Evolutionary conservation across 2,888 invertebrate species (phyloP).

Genomic region (Eupithecia subfuscata): DNA sequence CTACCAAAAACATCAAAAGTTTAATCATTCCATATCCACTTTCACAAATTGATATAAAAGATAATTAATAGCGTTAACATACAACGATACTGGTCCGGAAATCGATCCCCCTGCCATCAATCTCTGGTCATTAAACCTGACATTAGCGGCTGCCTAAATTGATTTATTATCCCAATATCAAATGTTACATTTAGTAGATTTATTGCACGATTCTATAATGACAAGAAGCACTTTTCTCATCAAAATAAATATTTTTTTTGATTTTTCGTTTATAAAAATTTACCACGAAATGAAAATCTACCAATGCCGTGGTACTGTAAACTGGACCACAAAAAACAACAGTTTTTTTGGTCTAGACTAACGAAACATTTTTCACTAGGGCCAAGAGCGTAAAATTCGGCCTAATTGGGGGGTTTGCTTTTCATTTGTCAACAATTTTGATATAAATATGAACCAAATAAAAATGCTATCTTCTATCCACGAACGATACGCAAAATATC

Average conservation of each 20-base stretch:
- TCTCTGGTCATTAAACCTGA: slow-evolving; percentile 22
- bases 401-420: too few relatives aligned
- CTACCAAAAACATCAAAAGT: not conserved
- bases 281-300: not conserved
- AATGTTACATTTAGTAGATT: slow-evolving; percentile 29
- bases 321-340: too few relatives aligned
- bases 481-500: not conserved
- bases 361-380: too few relatives aligned
- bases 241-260: not conserved
- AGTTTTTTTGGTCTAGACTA: too few relatives aligned
- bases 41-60: not conserved
- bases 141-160: slow-evolving; percentile 31
- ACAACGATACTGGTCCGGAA: slow-evolving; percentile 8
- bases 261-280: not conserved
- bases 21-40: not conserved
- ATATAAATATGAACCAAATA: not conserved
- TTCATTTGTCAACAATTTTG: not conserved
- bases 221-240: too few relatives aligned
- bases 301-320: too few relatives aligned
- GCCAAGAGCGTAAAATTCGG: too few relatives aligned
- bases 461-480: not conserved
- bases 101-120: slow-evolving; percentile 24
- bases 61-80: slow-evolving; percentile 19
- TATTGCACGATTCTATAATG: slow-evolving; percentile 11
- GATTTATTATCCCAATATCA: slow-evolving; percentile 35